These are phyloP conservation scores for Neotoma lepida DNA, from an alignment of 2,113 vertebrate species.

Conservation along the genomic window DNA sequence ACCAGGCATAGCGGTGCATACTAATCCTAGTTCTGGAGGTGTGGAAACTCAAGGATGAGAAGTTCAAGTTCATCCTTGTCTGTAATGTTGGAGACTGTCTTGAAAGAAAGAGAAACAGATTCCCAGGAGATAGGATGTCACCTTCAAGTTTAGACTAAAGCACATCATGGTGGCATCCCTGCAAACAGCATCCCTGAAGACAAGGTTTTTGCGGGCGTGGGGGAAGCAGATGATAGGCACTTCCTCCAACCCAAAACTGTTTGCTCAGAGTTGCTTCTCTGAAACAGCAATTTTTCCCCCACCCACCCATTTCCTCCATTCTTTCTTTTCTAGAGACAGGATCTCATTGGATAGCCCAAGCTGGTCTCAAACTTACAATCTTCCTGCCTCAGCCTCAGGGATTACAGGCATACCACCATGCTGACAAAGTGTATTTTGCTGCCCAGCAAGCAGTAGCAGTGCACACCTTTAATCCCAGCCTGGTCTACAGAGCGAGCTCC, in stretches of 20 bases:
- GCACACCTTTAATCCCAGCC: not conserved
- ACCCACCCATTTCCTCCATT: not conserved
- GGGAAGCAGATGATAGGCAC: not conserved
- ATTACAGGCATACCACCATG: not conserved
- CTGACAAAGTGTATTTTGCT: not conserved
- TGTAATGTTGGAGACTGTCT: not conserved
- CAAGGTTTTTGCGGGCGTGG: not conserved
- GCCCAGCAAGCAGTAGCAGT: not conserved
- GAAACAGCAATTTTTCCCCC: not conserved
- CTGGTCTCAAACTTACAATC: not conserved
- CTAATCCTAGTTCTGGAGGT: not conserved
- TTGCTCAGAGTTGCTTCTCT: not conserved
- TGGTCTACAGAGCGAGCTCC: not conserved
- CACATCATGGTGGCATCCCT: not conserved
- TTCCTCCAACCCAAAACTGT: not conserved
- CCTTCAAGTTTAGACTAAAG: not conserved
- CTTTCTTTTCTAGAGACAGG: not conserved
- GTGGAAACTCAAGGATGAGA: not conserved
- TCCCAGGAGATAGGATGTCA: not conserved
- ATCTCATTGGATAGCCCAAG: not conserved
- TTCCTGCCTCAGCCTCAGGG: not conserved
- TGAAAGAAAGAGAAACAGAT: not conserved
- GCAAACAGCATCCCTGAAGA: not conserved
- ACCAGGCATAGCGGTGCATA: not conserved
- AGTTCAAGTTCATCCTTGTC: not conserved